A percentile compares a stretch with the other conserved stretches of the same genome.
Conservation (phyloP, 2,888 invertebrate species). For the Lepidochrysops patricia region DNA sequence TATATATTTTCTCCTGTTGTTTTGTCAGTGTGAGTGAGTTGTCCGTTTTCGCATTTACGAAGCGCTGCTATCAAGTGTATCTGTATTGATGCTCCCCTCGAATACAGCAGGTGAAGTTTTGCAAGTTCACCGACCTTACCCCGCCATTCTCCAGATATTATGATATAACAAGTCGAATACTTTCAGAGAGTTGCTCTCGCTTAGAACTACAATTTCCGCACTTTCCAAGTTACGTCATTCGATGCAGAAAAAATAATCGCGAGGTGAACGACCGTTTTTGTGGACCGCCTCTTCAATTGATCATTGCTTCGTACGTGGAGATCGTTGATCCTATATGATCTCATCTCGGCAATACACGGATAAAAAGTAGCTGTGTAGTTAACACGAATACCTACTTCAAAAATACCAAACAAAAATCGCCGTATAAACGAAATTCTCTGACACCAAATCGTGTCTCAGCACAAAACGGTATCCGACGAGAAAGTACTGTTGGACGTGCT, state of each 20-base stretch:
- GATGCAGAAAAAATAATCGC: constrained; percentile 45
- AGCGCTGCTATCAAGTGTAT: constrained; percentile 26
- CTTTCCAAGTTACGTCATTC: constrained; percentile 69
- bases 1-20: constrained; percentile 27
- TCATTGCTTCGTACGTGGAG: constrained; percentile 56
- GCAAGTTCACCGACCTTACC: constrained; percentile 66
- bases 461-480: constrained; percentile 48
- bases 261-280: constrained; percentile 56
- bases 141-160: constrained; percentile 45
- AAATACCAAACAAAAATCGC: constrained; percentile 26
- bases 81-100: constrained; percentile 53
- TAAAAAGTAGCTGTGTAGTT: constrained; percentile 25
- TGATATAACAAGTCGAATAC: constrained; percentile 52
- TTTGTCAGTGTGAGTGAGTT: constrained; percentile 25
- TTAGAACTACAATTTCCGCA: constrained; percentile 65
- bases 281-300: constrained; percentile 42
- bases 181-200: constrained; percentile 39
- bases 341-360: constrained; percentile 44
- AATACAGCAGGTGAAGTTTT: constrained; percentile 61
- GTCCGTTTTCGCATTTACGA: not conserved
- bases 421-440: not conserved
- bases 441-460: constrained; percentile 35
- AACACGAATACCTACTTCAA: not conserved
- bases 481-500: constrained; percentile 54
- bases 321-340: constrained; percentile 71